Conservation (phyloP, 2,888 invertebrate genomes). For the Netelia inedita region DNA sequence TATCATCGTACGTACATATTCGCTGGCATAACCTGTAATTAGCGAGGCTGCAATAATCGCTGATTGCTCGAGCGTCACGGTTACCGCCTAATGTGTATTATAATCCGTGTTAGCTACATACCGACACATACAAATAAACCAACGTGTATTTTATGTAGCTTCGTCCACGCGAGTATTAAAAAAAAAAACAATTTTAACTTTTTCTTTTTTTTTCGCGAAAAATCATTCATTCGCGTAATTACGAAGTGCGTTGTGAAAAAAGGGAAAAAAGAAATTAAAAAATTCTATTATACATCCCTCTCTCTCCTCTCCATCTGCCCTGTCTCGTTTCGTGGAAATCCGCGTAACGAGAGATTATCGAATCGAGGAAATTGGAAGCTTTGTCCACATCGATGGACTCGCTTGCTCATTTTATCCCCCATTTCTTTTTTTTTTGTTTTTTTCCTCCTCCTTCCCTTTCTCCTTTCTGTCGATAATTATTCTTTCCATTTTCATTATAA, state of each 20-base stretch:
- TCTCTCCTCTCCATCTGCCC: background rate
- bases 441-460: background rate
- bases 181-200: background rate
- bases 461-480: conserved; percentile 19
- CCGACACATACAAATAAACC: background rate
- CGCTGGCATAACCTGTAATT: conserved; percentile 45
- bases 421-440: background rate
- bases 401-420: conserved; percentile 10
- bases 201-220: conserved; percentile 6
- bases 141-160: too few relatives aligned
- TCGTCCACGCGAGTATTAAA: background rate
- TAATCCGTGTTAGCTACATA: background rate
- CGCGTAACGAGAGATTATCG: background rate
- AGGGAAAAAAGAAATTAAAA: background rate
- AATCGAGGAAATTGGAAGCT: background rate
- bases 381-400: background rate
- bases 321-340: conserved; percentile 9
- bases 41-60: conserved; percentile 53
- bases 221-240: conserved; percentile 46
- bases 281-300: background rate
- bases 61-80: conserved; percentile 45
- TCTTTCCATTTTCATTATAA: conserved; percentile 3
- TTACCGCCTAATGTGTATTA: conserved; percentile 21
- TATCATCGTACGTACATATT: background rate
- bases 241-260: background rate